Percentiles rank a stretch among this genome's conserved stretches.
Evolutionary conservation across 2,888 invertebrate genomes (phyloP).

Genomic region (Agriopis marginaria): DNA sequence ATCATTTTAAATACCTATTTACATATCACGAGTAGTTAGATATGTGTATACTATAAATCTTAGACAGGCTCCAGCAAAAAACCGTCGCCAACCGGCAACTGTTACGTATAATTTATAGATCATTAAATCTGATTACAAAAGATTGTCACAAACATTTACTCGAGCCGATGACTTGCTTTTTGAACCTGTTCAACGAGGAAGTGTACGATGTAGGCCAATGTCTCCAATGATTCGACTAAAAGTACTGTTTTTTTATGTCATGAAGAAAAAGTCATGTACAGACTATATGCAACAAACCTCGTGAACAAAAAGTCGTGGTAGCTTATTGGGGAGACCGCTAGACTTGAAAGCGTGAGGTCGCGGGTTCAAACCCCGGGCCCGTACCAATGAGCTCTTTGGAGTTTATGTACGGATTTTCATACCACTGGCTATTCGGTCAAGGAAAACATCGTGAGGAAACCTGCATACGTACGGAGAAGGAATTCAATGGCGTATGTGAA

Average conservation of each 20-base stretch:
- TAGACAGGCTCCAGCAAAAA: constrained; percentile 7
- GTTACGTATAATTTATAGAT: constrained; percentile 15
- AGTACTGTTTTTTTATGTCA: neutral
- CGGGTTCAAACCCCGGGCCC: too few relatives aligned
- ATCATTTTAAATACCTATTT: neutral
- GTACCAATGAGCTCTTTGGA: too few relatives aligned
- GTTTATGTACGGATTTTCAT: too few relatives aligned
- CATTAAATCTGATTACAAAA: constrained; percentile 13
- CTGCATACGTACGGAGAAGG: too few relatives aligned
- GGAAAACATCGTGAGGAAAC: too few relatives aligned
- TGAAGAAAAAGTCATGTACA: neutral
- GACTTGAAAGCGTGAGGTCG: too few relatives aligned
- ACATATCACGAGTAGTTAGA: neutral
- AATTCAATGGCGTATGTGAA: too few relatives aligned
- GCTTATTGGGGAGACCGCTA: too few relatives aligned
- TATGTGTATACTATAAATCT: neutral
- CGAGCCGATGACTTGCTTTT: constrained; percentile 10
- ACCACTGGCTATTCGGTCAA: too few relatives aligned
- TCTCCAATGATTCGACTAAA: constrained; percentile 19
- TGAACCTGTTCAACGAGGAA: constrained; percentile 16
- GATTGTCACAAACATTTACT: constrained; percentile 10
- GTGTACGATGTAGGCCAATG: constrained; percentile 19
- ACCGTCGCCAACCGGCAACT: neutral
- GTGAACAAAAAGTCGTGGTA: too few relatives aligned
- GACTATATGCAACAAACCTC: neutral